Evolutionary conservation across 2,797 vertebrate species (phyloP), one percentile per base, ranked within the genome.

Genomic region (Esox masquinongy): DNA sequence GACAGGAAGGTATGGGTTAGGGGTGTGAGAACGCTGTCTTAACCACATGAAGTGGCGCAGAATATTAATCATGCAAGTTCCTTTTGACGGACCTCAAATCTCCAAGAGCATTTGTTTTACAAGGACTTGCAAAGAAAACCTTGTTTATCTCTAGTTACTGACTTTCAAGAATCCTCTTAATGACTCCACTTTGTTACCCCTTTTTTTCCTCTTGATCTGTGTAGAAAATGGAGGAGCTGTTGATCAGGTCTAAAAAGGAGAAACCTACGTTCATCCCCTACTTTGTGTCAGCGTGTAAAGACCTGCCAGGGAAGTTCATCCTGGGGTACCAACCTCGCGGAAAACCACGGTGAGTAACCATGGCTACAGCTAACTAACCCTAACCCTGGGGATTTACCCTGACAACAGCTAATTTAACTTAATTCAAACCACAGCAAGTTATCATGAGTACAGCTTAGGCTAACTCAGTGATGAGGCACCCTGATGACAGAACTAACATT

Each of bases 181-280:
- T 43, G 39, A 43, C 5, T 43, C 5, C 24, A 56, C 22, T 34
- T 17, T 70, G 4, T 43, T n/a, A 56, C 4, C 50, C 22, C 15
- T n/a, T 47, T 7, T 11, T 1, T 43, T 39, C 67, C 50, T 63
- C 59, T 74, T 3, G 70, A 24, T 53, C 68, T n/a, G 34, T 80
- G 70, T 83, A 99, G 98, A 99, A 98, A 94, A 96, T 99, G 95
- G 98, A 99, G 88, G 98, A 99, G 83, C 84, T 97, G 22, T 91
- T 99, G 79, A 77, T 98, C 84, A 96, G 94, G 90, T 91, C 95
- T 56, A 99, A 99, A 92, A 96, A 97, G 84, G 98, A 99, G 90
- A 99, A 99, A 84, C 98, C 98, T 14, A 97, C 98, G 2, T 99
- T 99, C 86, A 99, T 99, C 89, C 98, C 98, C 14, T 99, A 99